These are phyloP conservation scores for Pampusana beccarii DNA, from an alignment of 2,113 vertebrate species.

Conservation along the genomic window DNA sequence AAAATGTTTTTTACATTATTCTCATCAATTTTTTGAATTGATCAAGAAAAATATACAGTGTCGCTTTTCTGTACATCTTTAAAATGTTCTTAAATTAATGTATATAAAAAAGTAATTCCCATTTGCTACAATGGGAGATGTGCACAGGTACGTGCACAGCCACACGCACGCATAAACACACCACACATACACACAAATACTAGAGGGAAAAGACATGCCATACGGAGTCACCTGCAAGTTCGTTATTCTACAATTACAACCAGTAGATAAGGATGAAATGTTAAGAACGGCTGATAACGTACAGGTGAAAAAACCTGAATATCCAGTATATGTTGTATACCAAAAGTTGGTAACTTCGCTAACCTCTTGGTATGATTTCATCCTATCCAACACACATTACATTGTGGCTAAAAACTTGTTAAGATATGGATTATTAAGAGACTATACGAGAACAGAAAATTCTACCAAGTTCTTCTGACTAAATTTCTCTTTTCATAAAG, in stretches of 20 bases:
- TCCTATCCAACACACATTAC: background rate
- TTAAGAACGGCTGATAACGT: background rate
- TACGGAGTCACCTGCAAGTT: background rate
- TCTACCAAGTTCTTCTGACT: background rate
- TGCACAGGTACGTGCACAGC: background rate
- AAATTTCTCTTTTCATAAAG: background rate
- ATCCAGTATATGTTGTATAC: background rate
- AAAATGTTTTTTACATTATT: constrained; percentile 51
- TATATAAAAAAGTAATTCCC: constrained; percentile 30
- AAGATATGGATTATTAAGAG: background rate
- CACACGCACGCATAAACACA: background rate
- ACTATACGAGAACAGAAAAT: background rate
- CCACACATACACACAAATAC: background rate
- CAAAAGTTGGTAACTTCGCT: background rate
- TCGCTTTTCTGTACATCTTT: constrained; percentile 60
- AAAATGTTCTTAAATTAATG: constrained; percentile 64
- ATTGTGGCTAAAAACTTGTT: background rate
- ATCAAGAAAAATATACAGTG: constrained; percentile 65
- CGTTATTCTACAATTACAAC: background rate
- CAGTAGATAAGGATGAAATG: background rate
- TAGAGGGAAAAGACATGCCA: constrained; percentile 26
- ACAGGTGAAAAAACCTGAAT: constrained; percentile 20
- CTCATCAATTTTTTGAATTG: constrained; percentile 57
- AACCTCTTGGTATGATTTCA: background rate
- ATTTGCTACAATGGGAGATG: constrained; percentile 28